Evolutionary conservation across 2,113 vertebrate genomes (phyloP).

Genomic region (Spermophilus dauricus): DNA sequence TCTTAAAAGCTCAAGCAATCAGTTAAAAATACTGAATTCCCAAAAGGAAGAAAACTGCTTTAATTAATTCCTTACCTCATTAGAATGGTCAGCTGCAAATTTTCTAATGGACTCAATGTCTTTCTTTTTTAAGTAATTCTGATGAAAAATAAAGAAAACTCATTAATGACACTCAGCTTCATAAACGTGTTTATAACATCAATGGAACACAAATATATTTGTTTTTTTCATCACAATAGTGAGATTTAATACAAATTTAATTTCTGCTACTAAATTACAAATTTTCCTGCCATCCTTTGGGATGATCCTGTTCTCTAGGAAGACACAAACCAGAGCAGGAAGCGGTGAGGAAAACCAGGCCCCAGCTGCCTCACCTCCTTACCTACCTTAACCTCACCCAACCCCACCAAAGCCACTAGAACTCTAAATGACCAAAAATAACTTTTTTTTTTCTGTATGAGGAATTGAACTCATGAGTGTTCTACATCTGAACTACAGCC

Average conservation of each 20-base stretch:
- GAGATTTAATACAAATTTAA: slow-evolving; percentile 24
- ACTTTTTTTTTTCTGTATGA: background rate
- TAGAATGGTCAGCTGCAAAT: slow-evolving; percentile 89
- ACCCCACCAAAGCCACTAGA: background rate
- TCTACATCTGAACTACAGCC: background rate
- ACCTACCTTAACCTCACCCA: background rate
- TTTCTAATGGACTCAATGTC: slow-evolving; percentile 91
- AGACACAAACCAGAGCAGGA: too few species aligned
- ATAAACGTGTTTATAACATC: slow-evolving; percentile 17
- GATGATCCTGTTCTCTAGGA: background rate
- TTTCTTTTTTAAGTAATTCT: slow-evolving; percentile 93
- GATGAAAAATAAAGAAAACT: slow-evolving; percentile 70
- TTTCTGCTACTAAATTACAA: slow-evolving; percentile 32
- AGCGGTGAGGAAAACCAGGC: background rate
- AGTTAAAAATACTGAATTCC: slow-evolving; percentile 4
- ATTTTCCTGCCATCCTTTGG: background rate
- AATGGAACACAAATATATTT: slow-evolving; percentile 28
- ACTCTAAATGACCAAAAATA: background rate
- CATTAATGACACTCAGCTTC: background rate
- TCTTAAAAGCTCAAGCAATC: slow-evolving; percentile 12
- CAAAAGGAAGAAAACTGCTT: background rate
- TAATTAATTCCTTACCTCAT: slow-evolving; percentile 90
- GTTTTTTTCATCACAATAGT: background rate
- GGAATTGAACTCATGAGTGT: background rate
- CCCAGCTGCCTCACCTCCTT: background rate